Evolutionary conservation across 2,113 vertebrate species (phyloP).

Genomic region (Pardalotus punctatus): DNA sequence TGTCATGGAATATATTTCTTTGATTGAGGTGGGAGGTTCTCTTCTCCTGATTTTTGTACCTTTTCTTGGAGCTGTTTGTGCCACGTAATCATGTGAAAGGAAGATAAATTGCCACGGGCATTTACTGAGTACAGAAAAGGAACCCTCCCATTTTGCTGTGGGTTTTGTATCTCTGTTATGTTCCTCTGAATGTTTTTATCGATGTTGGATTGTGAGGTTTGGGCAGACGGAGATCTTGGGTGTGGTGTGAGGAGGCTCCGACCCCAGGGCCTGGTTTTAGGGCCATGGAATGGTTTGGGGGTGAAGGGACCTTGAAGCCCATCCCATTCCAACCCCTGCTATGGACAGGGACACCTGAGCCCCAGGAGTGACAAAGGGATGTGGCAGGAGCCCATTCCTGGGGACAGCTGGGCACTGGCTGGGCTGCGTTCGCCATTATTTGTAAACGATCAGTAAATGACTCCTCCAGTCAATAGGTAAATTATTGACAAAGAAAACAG

Average conservation of each 20-base stretch:
- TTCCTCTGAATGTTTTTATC: neutral
- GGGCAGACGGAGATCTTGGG: neutral
- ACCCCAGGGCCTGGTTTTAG: neutral
- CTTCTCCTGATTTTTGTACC: neutral
- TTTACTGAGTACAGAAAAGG: neutral
- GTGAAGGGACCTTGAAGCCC: neutral
- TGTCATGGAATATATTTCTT: neutral
- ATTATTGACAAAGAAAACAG: neutral
- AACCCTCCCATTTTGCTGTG: neutral
- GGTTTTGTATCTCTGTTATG: neutral
- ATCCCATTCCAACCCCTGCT: neutral
- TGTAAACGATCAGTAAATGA: neutral
- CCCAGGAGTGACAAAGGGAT: accelerated
- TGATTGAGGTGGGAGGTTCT: neutral
- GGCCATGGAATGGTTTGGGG: neutral
- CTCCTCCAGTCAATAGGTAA: neutral
- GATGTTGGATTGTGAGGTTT: neutral
- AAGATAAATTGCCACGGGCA: neutral
- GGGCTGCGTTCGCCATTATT: neutral
- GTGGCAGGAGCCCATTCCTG: neutral
- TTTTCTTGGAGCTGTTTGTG: neutral
- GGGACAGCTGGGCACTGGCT: neutral
- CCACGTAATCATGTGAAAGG: neutral
- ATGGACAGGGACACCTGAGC: neutral
- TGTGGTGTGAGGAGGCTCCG: neutral